These are phyloP conservation scores for Hydrochoerus hydrochaeris DNA, from an alignment of 2,113 vertebrate genomes.

Conservation along the genomic window DNA sequence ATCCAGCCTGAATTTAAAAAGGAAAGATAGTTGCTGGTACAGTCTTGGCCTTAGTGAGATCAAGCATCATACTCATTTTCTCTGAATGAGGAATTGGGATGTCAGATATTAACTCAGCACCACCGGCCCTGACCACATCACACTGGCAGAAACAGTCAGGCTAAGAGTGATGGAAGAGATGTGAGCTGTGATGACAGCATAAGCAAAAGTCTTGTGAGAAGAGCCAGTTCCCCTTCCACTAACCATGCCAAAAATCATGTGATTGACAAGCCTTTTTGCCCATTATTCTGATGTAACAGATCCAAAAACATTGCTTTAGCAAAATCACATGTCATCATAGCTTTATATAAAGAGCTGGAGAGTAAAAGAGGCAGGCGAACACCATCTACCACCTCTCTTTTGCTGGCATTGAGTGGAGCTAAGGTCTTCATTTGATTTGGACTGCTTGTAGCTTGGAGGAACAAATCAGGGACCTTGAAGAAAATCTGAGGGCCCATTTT, in stretches of 20 bases:
- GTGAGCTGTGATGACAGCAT: conserved; percentile 97
- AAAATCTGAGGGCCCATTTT: conserved; percentile 79
- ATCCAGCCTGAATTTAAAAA: conserved; percentile 91
- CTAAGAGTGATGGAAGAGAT: conserved; percentile 93
- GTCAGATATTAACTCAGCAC: conserved; percentile 95
- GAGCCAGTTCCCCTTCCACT: conserved; percentile 95
- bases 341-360: conserved; percentile 89
- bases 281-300: conserved; percentile 86
- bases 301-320: neutral
- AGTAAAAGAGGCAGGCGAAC: conserved; percentile 90
- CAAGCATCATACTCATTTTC: conserved; percentile 95
- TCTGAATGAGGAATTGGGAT: conserved; percentile 96
- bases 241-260: conserved; percentile 93
- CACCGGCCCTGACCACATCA: conserved; percentile 91
- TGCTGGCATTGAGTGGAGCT: conserved; percentile 87
- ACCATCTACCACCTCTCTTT: conserved; percentile 90
- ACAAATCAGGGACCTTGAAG: conserved; percentile 85
- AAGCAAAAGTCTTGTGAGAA: conserved; percentile 93
- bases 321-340: neutral
- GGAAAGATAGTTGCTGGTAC: conserved; percentile 89
- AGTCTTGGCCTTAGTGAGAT: conserved; percentile 94
- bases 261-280: conserved; percentile 83
- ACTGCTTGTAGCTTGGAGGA: conserved; percentile 85
- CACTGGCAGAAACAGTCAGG: conserved; percentile 92
- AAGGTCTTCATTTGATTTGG: conserved; percentile 90